Conservation (phyloP, 1,140 invertebrate species). For the Schlechtendalia chinensis region DNA sequence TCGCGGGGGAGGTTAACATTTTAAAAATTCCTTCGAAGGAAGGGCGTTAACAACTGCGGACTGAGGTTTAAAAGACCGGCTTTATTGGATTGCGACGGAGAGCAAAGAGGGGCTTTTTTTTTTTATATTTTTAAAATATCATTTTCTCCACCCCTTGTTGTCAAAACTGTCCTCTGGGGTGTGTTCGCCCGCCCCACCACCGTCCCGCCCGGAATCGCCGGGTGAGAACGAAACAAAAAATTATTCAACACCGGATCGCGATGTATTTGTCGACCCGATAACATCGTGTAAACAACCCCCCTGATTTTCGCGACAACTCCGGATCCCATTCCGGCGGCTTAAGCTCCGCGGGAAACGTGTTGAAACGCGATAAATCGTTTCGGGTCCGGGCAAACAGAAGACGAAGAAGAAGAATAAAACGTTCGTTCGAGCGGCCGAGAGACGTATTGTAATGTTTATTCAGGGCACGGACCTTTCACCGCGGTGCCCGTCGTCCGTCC, state of each 20-base stretch:
- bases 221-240: slow-evolving; percentile 31
- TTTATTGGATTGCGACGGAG: slow-evolving; percentile 46
- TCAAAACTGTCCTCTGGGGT: slow-evolving; percentile 47
- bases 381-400: neutral
- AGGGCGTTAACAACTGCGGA: slow-evolving; percentile 40
- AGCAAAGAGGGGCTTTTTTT: slow-evolving; percentile 15
- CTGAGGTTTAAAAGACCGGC: slow-evolving; percentile 43
- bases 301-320: slow-evolving; percentile 26
- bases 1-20: slow-evolving; percentile 48
- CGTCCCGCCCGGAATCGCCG: too few species aligned
- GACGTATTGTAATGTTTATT: too few species aligned
- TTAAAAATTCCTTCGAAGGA: slow-evolving; percentile 41
- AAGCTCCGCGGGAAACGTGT: slow-evolving; percentile 28
- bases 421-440: too few species aligned
- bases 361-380: slow-evolving; percentile 37
- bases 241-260: slow-evolving; percentile 35
- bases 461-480: too few species aligned
- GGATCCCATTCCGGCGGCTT: neutral
- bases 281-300: slow-evolving; percentile 41
- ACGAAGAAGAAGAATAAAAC: too few species aligned
- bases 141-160: slow-evolving; percentile 44
- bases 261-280: slow-evolving; percentile 41
- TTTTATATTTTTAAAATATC: slow-evolving; percentile 47
- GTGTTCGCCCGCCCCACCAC: slow-evolving; percentile 23
- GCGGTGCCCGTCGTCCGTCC: too few species aligned